Base-by-base conservation (phyloP, 2,113 vertebrate genomes). In the Sceloporus tristichus region DNA sequence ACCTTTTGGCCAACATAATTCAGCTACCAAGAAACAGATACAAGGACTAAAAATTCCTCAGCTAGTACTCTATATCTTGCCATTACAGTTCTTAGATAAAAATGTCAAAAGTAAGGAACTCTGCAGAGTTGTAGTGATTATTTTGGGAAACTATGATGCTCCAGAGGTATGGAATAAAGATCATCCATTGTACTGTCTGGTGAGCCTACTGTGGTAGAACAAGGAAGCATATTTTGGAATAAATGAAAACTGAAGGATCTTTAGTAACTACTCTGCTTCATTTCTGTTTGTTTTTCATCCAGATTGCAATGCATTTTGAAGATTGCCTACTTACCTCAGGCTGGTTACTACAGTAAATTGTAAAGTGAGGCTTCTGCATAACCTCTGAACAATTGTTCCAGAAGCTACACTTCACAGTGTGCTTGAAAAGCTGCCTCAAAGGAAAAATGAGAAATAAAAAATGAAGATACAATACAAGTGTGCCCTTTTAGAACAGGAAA, bases 21-120 rank as follows among this genome's bases (percentile, higher is more conserved):
- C 73, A 74, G 70, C 10, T 74, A 34, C 70, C 29, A 48, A 23
- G 53, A 74, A 74, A 84, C 48, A 74, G 48, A 56, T 73, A 34
- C 19, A 74, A 84, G 70, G 71, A 56, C 29, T 74, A 74, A 84
- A 84, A 48, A 74, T 56, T 84, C 82, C 42, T 84, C 68, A 73
- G 29, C 56, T 25, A 84, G 70, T 56, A 56, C 48, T 84, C 82
- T 56, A 42, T 84, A 74, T 53, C 48, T 74, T 74, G 74, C 34
- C 5, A 56, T 73, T 74, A 56, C 16, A 74, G n/a, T 29, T 84
- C 48, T n/a, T 84, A 73, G 68, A 84, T 84, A 84, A 84, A 84
- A 84, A 84, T 59, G 70, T 84, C 82, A 84, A 56, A 84, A 38
- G 71, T 34, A 74, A 84, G 48, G 82, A 48, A 56, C 9, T 25